Percentiles rank a stretch among this genome's conserved stretches.
Conservation (phyloP, 2,888 invertebrate genomes). For the Corbicula japonica region DNA sequence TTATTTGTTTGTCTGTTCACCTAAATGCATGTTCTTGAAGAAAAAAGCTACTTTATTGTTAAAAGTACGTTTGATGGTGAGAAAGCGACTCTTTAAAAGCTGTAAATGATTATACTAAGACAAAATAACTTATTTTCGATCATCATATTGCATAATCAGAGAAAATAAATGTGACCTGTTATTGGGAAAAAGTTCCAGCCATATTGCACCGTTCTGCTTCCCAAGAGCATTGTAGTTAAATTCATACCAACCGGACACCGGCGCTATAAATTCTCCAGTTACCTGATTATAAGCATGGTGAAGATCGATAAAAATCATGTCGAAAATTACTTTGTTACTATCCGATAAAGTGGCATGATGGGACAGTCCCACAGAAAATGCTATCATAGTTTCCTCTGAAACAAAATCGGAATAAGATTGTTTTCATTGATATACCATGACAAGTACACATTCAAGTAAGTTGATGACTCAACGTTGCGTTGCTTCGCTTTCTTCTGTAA, state of each 20-base stretch:
- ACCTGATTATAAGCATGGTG: constrained; percentile 37
- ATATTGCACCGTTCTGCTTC: constrained; percentile 36
- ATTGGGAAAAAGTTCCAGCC: constrained; percentile 60
- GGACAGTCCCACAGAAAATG: constrained; percentile 64
- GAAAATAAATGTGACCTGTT: constrained; percentile 33
- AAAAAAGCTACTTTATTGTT: too few relatives aligned
- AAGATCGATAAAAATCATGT: constrained; percentile 57
- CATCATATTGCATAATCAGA: not conserved
- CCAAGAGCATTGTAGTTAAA: constrained; percentile 65
- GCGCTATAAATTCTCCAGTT: constrained; percentile 59
- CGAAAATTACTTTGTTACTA: constrained; percentile 47
- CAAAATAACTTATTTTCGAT: too few relatives aligned
- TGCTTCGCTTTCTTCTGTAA: too few relatives aligned
- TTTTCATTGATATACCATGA: too few relatives aligned
- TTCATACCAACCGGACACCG: constrained; percentile 55
- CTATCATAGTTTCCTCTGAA: constrained; percentile 18
- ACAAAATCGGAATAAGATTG: too few relatives aligned
- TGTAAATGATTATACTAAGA: too few relatives aligned
- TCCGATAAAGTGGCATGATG: constrained; percentile 25
- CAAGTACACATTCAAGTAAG: too few relatives aligned
- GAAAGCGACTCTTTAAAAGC: too few relatives aligned
- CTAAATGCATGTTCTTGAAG: too few relatives aligned
- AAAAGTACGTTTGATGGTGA: too few relatives aligned
- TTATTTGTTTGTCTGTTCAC: too few relatives aligned
- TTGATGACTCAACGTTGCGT: too few relatives aligned